Evolutionary conservation across 2,888 invertebrate species (phyloP).

Genomic region (Philonicus albiceps): DNA sequence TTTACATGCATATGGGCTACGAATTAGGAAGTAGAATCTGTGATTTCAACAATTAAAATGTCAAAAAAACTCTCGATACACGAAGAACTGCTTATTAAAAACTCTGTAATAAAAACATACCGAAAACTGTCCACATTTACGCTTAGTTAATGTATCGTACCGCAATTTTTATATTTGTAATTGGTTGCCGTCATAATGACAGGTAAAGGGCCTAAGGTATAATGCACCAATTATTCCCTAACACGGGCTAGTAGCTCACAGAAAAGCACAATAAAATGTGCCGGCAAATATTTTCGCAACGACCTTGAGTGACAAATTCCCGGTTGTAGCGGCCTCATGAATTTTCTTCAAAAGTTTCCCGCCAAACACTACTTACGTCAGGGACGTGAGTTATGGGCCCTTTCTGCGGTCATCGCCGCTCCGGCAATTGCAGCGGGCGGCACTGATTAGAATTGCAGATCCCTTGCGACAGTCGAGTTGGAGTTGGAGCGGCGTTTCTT

Average conservation of each 20-base stretch:
- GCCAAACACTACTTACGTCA: not conserved
- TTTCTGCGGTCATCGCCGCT: not conserved
- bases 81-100: no score
- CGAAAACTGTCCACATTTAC: no score
- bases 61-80: no score
- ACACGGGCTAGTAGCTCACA: not conserved
- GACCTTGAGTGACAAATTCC: not conserved
- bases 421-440: not conserved
- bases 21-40: no score
- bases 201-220: no score
- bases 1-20: no score
- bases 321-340: not conserved
- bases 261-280: not conserved
- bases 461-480: not conserved
- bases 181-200: no score
- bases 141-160: no score
- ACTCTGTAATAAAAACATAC: no score
- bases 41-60: no score
- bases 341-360: not conserved
- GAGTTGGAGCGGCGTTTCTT: not conserved
- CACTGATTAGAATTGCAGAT: slow-evolving; percentile 12
- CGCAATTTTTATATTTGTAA: no score
- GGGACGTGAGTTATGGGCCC: not conserved
- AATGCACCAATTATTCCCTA: no score
- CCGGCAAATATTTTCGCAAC: not conserved